These are phyloP conservation scores for Brachionus paranguensis DNA, from an alignment of 1,140 invertebrate species.

Conservation along the genomic window DNA sequence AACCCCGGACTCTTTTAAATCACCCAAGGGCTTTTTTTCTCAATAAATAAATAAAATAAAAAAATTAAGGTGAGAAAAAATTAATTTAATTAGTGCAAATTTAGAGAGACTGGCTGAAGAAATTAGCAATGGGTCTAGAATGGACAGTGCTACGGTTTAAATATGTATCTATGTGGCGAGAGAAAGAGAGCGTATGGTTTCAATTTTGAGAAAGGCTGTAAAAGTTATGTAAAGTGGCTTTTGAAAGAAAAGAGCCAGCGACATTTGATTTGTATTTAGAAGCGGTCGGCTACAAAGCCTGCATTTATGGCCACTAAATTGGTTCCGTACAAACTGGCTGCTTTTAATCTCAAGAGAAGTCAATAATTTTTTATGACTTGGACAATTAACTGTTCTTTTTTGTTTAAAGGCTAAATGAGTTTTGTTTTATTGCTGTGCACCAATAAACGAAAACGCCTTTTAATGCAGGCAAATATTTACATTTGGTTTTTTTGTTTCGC, in stretches of 20 bases:
- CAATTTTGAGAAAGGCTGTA: neutral
- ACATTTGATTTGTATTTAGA: constrained; percentile 12
- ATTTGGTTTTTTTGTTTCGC: neutral
- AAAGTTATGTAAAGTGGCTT: neutral
- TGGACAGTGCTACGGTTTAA: neutral
- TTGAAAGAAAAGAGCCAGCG: neutral
- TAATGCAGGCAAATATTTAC: neutral
- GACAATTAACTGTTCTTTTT: constrained; percentile 12
- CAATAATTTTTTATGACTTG: constrained; percentile 1
- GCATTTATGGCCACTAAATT: neutral
- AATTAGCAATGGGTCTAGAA: no score
- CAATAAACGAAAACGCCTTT: constrained; percentile 29
- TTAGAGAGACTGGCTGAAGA: no score
- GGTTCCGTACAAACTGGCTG: constrained; percentile 1
- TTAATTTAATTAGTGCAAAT: no score
- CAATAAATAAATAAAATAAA: no score
- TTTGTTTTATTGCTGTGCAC: neutral
- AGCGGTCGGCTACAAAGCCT: neutral
- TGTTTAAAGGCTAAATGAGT: neutral
- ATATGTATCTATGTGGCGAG: neutral
- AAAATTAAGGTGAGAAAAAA: no score
- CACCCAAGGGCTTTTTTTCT: no score
- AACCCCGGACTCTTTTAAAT: no score
- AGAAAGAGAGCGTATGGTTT: neutral
- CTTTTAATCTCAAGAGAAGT: neutral